These are phyloP conservation scores for Aethina tumida DNA, from an alignment of 1,140 invertebrate genomes.

Conservation along the genomic window DNA sequence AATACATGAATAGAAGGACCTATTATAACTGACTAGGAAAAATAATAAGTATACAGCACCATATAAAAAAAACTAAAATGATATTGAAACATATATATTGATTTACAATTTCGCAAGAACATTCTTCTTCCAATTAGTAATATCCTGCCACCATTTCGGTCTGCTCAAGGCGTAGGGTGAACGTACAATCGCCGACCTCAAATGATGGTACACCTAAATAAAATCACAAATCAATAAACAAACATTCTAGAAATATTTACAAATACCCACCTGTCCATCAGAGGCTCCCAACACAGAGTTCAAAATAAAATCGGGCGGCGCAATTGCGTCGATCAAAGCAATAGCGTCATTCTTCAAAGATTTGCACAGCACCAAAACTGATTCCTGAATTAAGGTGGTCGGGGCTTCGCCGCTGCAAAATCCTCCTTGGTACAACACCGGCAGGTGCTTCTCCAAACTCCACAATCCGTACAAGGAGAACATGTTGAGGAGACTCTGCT, in stretches of 20 bases:
- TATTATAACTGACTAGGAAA: too few species aligned
- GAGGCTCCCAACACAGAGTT: constrained; percentile 69
- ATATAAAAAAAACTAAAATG: too few species aligned
- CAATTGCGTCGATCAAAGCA: constrained; percentile 69
- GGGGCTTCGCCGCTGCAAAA: constrained; percentile 43
- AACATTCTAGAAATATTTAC: too few species aligned
- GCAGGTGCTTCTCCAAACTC: constrained; percentile 56
- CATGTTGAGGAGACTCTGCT: constrained; percentile 50
- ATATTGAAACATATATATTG: too few species aligned
- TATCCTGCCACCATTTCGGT: constrained; percentile 51
- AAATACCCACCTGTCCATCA: constrained; percentile 57
- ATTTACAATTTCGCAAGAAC: too few species aligned
- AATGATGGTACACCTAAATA: constrained; percentile 51
- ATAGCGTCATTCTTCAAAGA: constrained; percentile 62
- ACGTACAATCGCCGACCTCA: constrained; percentile 44
- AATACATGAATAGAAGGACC: too few species aligned
- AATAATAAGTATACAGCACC: too few species aligned
- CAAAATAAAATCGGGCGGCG: constrained; percentile 78
- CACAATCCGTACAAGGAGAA: constrained; percentile 61
- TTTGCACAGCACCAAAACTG: constrained; percentile 50
- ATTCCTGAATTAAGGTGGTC: constrained; percentile 39
- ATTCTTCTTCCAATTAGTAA: constrained; percentile 37
- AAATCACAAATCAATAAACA: too few species aligned
- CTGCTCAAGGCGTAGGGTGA: constrained; percentile 43
- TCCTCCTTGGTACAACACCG: constrained; percentile 65